Evolutionary conservation across 2,797 vertebrate species (phyloP), one percentile per base, ranked within the genome.

Genomic region (Octomys mimax): DNA sequence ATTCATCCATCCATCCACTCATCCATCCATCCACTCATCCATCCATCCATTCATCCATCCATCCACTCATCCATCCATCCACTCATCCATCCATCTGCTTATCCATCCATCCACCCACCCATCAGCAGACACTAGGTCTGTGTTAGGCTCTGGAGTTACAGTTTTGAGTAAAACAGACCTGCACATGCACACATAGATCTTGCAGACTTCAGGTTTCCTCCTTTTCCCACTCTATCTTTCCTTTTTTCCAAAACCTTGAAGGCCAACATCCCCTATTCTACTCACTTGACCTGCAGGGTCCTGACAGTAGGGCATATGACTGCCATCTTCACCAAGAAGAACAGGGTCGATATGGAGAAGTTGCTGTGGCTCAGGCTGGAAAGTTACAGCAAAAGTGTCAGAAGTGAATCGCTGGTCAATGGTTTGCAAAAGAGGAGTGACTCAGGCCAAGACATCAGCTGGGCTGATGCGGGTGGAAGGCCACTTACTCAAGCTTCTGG

Each of bases 301-400:
- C 98, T 96, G 89, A 99, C 95, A 4, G 98, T 98, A 9, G 91
- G 97, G 96, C 97, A 98, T 0, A 16, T 68, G 61, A 98, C 57
- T 85, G 99, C 99, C 84, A 97, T 98, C 95, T 98, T 93, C 39
- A 99, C 97, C 84, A 99, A 98, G 84, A 28, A 36, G 16, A 99
- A 97, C 26, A 99, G 77, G 26, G 98, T 98, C 2, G 94, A 94
- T 89, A 97, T 49, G 33, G 99, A 98, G 73, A 98, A 95, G 14
- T 61, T 82, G 95, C 99, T 99, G 95, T 96, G 96, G 96, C 99
- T 99, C 96, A 99, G 96, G 96, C 99, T 99, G 98, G 42, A 62
- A 12, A 97, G 33, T 95, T 0, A 10, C 89, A 33, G 61, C 61
- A 91, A 90, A 46, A 75, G 66, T 1, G 3, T 97, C 92, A 98